These are phyloP conservation scores for Centruroides vittatus DNA, from an alignment of 1,140 invertebrate genomes.

Conservation along the genomic window DNA sequence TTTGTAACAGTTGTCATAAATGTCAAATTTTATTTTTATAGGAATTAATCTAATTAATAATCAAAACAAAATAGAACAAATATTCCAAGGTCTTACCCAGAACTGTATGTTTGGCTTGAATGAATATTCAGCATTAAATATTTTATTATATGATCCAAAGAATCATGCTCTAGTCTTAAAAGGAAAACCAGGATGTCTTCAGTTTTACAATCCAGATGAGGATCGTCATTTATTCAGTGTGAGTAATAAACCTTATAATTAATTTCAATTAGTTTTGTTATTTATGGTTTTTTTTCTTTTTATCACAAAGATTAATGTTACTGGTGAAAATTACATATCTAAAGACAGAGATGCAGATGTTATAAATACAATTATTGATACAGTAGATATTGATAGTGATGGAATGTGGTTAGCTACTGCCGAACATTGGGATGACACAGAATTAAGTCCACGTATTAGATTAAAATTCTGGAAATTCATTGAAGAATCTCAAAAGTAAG, in stretches of 20 bases:
- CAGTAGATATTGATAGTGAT: conserved; percentile 45
- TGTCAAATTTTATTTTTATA: not conserved
- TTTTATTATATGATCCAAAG: conserved; percentile 45
- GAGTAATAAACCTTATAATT: conserved; percentile 24
- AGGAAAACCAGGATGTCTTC: conserved; percentile 58
- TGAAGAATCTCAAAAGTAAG: conserved; percentile 44
- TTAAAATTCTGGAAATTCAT: conserved; percentile 68
- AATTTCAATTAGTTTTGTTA: too few species aligned
- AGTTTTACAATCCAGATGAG: conserved; percentile 55
- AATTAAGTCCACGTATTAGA: conserved; percentile 43
- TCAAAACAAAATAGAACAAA: conserved; percentile 38
- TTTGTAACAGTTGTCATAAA: not conserved
- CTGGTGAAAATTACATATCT: conserved; percentile 51
- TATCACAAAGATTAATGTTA: conserved; percentile 53
- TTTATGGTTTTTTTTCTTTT: not conserved
- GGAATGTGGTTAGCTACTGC: conserved; percentile 65
- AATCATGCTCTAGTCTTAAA: conserved; percentile 54
- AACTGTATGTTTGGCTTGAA: conserved; percentile 6
- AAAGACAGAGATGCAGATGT: conserved; percentile 41
- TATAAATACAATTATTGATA: conserved; percentile 51
- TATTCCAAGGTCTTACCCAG: conserved; percentile 46
- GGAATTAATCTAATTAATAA: conserved; percentile 40
- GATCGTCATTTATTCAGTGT: conserved; percentile 56
- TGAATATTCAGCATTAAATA: too few species aligned
- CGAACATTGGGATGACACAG: conserved; percentile 45